Evolutionary conservation across 2,888 invertebrate genomes (phyloP), one percentile per base, ranked within the genome.

Genomic region (Corythucha ciliata): DNA sequence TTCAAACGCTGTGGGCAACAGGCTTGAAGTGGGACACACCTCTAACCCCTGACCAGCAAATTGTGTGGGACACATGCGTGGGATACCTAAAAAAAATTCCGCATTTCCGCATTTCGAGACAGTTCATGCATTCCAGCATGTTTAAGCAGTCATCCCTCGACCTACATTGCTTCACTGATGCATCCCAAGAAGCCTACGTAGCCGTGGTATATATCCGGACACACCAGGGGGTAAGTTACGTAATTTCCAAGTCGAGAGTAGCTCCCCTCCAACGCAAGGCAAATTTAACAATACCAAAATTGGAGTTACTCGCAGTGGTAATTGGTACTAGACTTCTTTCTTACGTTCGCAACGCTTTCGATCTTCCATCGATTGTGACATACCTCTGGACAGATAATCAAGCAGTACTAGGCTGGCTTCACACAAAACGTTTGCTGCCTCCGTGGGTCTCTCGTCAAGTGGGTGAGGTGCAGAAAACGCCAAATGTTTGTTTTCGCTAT

Each of bases 121-220:
- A 42, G 16, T n/a, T n/a, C n/a, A n/a, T n/a, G n/a, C n/a, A n/a
- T n/a, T n/a, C n/a, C n/a, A n/a, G n/a, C n/a, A n/a, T n/a, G n/a
- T n/a, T n/a, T n/a, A n/a, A n/a, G n/a, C n/a, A n/a, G n/a, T n/a
- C n/a, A n/a, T 1, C 2, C 2, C 6, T 24, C 20, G 27, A 48
- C 10, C 21, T 48, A 25, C 48, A 48, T 20, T 48, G 48, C 12
- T 48, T 48, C 20, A 12, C 37, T n/a, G 48, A 48, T 48, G 48
- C 48, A 2, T 40, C 39, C 1, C 12, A 48, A 14, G 26, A 39
- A 12, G 18, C 20, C 4, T 45, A 45, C 8, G 33, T 16, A 18
- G 29, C 45, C 8, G 45, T 33, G 1, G 45, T 33, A 4, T 45
- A 45, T 33, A 3, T 45, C 32, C 32, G 45, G 2, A 2, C 5